Conservation (phyloP, 2,797 vertebrate species). For the Aeoliscus strigatus region DNA sequence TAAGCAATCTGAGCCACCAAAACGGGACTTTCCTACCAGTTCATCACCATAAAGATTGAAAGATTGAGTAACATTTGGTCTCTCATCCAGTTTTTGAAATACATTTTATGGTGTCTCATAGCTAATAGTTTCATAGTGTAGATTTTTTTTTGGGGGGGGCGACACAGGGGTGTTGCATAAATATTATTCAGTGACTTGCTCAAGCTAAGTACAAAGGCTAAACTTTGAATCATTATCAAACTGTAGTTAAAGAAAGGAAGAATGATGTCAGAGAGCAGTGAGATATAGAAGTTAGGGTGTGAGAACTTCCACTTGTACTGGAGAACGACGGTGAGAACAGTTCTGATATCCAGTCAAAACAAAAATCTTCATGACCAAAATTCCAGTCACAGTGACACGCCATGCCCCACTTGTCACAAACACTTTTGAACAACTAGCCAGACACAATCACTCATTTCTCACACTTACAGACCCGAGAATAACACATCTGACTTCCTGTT, state of each 20-base stretch:
- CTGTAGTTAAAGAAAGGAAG: conserved; percentile 48
- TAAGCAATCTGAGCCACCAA: conserved; percentile 41
- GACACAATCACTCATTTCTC: conserved; percentile 32
- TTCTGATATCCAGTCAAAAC: conserved; percentile 16
- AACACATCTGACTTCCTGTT: conserved; percentile 70
- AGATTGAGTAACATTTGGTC: too few relatives aligned
- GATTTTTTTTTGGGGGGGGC: too few relatives aligned
- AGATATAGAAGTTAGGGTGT: conserved; percentile 52
- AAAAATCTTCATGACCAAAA: conserved; percentile 1
- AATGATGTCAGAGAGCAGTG: conserved; percentile 52
- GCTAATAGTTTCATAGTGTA: too few relatives aligned
- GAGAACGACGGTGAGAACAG: conserved; percentile 23
- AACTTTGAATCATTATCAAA: conserved; percentile 19
- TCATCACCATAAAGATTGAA: conserved; percentile 18
- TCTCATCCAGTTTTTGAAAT: too few relatives aligned
- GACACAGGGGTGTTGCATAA: too few relatives aligned
- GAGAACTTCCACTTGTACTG: conserved; percentile 44
- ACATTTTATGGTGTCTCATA: too few relatives aligned
- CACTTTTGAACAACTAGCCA: conserved; percentile 14
- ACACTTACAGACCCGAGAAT: conserved; percentile 56
- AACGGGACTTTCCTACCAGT: conserved; percentile 34
- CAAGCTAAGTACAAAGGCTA: background rate
- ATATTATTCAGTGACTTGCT: too few relatives aligned
- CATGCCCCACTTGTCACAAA: conserved; percentile 13
- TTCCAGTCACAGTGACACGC: background rate